These are phyloP conservation scores for Willisornis vidua DNA, from an alignment of 2,113 vertebrate genomes.

Conservation along the genomic window DNA sequence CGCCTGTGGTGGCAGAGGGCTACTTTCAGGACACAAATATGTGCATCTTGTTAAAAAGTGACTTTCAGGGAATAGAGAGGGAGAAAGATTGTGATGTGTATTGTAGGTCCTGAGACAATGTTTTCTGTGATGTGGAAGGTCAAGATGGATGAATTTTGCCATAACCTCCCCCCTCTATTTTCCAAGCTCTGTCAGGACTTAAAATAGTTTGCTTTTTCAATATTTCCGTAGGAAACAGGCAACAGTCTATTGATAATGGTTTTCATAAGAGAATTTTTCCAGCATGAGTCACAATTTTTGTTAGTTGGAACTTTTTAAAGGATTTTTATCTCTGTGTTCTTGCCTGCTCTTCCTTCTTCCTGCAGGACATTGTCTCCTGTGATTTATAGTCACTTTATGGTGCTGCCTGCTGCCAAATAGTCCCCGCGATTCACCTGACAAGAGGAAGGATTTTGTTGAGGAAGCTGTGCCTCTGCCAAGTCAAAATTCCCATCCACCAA, in stretches of 20 bases:
- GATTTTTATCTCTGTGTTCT: constrained; percentile 34
- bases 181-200: background rate
- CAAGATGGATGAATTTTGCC: constrained; percentile 8
- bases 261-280: constrained; percentile 28
- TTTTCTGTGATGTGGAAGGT: background rate
- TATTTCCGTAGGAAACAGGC: constrained; percentile 35
- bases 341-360: constrained; percentile 41
- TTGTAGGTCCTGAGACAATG: background rate
- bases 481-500: constrained; percentile 20
- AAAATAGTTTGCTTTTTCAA: constrained; percentile 34
- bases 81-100: background rate
- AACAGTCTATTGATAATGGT: background rate
- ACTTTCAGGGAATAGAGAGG: background rate
- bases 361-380: constrained; percentile 31
- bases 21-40: constrained; percentile 26
- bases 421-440: background rate
- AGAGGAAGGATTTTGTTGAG: constrained; percentile 24
- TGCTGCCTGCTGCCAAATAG: constrained; percentile 3
- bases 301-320: constrained; percentile 7
- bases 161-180: background rate
- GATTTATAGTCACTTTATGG: constrained; percentile 34
- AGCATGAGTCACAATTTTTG: constrained; percentile 19
- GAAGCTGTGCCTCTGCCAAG: background rate
- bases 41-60: constrained; percentile 47
- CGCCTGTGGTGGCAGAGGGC: background rate